Evolutionary conservation across 1,140 invertebrate species (phyloP), one percentile per base, ranked within the genome.

Genomic region (Samia ricini): DNA sequence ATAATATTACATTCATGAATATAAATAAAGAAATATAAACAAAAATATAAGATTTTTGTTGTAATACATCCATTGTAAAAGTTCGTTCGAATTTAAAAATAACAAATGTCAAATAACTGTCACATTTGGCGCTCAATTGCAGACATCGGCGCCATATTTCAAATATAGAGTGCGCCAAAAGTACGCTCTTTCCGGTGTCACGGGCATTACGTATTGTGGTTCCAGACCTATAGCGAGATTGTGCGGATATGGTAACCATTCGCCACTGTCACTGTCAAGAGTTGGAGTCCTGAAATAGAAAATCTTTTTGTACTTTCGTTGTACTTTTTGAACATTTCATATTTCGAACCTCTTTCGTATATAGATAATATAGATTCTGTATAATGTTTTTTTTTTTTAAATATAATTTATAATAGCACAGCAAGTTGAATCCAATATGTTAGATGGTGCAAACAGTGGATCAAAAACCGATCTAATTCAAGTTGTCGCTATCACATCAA

Each of bases 221-320:
- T 88, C 87, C 49, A 88, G 55, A 23, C 68, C 69, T 3, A 89
- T 81, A 0, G 77, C 78, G 24, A 89, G 54, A 22, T 88, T 73
- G 57, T 89, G 68, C 4, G 85, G 84, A 29, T 78, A 73, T 7
- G 85, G 85, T 0, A 89, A 60, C 86, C 86, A 89, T 60, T 79
- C 77, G 0, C 85, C 85, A 36, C 81, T 83, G 4, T 55, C 71
- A 0, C 74, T 60, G 8, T 89, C 85, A 10, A 83, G 82, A 1
- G 86, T 87, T 20, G 86, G 86, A 12, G 75, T 70, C 7, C 86
- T 89, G 76, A 4, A 70, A 67, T 23, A 23, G 21, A 58, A 56
- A 51, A 49, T n/a, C 19, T n/a, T 20, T 55, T 15, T 6, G 1
- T n/a, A 55, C 22, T 20, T 55, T 15, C 4, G 1, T 4, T 26